Evolutionary conservation across 2,888 invertebrate species (phyloP), one percentile per base, ranked within the genome.

Genomic region (Papilio demoleus): DNA sequence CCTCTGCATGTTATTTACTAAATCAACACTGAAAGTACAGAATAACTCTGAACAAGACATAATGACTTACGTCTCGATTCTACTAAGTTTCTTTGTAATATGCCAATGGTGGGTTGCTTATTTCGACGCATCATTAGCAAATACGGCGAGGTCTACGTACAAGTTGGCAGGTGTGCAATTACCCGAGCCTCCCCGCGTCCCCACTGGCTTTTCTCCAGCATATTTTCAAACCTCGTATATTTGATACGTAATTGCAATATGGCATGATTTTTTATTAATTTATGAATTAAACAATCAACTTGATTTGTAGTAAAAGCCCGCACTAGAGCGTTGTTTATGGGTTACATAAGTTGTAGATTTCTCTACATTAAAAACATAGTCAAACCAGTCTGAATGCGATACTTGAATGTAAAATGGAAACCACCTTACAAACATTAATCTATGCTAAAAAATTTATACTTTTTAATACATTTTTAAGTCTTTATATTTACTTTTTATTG

Each of bases 121-220:
- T 24, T 24, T 4, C 50, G 50, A 50, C 14, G 50, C 50, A 50
- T 50, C 50, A 50, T 50, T 50, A 50, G 27, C 50, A 50, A 50
- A 27, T 50, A 14, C 50, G 11, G 27, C n/a, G 50, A 24, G 50
- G 50, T 19, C 24, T 22, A 5, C 50, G 50, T 24, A 50, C 24
- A 19, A 9, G 74, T 73, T 68, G 71, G 40, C 64, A 75, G 72
- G 38, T 36, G 70, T 74, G 73, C 70, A 74, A 73, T 70, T 72
- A 73, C 65, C 60, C 58, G 59, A 19, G 45, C 8, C 65, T 42
- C 47, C 34, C 14, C 36, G 8, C 17, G n/a, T 19, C 27, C 42
- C 42, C n/a, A n/a, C n/a, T n/a, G n/a, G n/a, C n/a, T n/a, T n/a
- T n/a, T n/a, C n/a, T n/a, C n/a, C n/a, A n/a, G n/a, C n/a, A n/a